A percentile compares a stretch with the other conserved stretches of the same genome.
phyloP scores from a whole-genome alignment of 2,797 vertebrate species.

The Alectoris magna region DNA sequence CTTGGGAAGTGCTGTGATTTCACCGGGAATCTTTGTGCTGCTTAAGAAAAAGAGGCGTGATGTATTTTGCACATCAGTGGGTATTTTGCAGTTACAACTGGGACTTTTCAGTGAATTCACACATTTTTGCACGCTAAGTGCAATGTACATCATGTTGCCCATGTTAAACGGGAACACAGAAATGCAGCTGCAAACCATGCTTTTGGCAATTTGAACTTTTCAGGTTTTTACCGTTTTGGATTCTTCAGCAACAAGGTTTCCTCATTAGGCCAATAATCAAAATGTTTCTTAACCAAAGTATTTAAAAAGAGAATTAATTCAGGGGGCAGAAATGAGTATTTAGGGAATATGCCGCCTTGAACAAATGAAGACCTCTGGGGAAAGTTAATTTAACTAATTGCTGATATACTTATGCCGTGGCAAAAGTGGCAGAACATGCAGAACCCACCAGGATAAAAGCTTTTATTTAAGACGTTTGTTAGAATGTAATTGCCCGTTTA shows the following conservation, averaged over 20 bases:
- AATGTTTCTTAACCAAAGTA: not conserved
- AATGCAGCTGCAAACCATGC: not conserved
- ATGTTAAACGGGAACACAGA: not conserved
- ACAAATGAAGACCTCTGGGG: not conserved
- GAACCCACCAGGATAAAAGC: not conserved
- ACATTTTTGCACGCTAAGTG: not conserved
- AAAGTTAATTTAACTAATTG: not conserved
- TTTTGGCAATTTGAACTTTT: not conserved
- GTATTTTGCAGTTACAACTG: not conserved
- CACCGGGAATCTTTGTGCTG: not conserved
- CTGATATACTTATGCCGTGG: not conserved
- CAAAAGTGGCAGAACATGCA: not conserved
- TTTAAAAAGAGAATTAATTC: not conserved
- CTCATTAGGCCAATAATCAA: not conserved
- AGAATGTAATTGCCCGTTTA: not conserved
- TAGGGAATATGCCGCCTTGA: not conserved
- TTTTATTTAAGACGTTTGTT: not conserved
- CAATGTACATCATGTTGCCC: fast-evolving
- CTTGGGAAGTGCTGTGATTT: not conserved
- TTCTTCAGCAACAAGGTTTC: not conserved
- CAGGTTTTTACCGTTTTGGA: not conserved
- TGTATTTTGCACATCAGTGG: not conserved
- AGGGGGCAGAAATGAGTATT: not conserved
- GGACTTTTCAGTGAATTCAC: not conserved
- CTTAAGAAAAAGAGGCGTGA: not conserved